A percentile compares a stretch with the other conserved stretches of the same genome.
Conservation (phyloP, 2,113 vertebrate species). For the Gobius niger region DNA sequence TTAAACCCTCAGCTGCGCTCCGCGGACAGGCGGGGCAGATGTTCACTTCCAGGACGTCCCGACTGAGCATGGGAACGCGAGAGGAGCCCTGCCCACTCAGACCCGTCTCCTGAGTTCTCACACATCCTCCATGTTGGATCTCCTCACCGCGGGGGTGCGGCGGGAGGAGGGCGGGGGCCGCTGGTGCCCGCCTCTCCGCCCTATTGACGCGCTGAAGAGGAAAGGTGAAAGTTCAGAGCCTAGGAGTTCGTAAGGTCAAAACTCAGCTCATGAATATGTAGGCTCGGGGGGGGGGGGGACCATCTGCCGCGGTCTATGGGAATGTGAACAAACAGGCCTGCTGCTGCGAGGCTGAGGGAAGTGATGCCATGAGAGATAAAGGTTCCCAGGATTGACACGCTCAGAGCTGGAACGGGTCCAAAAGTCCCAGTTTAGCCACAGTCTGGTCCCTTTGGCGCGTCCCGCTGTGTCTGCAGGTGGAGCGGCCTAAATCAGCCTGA, state of each 20-base stretch:
- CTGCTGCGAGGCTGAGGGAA: conserved; percentile 37
- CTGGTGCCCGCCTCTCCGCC: conserved; percentile 40
- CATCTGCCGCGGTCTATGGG: conserved; percentile 67
- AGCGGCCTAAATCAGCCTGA: not conserved
- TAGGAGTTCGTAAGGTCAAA: conserved; percentile 61
- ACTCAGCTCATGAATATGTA: conserved; percentile 74
- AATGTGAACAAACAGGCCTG: conserved; percentile 59
- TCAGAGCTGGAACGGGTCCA: not conserved
- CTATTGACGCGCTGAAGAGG: conserved; percentile 64
- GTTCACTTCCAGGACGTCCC: conserved; percentile 50
- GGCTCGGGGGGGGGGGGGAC: conserved; percentile 40
- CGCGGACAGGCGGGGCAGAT: conserved; percentile 58
- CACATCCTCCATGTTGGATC: conserved; percentile 47
- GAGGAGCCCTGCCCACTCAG: conserved; percentile 32
- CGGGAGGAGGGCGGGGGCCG: conserved; percentile 46
- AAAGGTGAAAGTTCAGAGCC: conserved; percentile 68
- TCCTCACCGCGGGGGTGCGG: conserved; percentile 36
- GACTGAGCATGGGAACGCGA: conserved; percentile 62
- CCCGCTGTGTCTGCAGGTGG: conserved; percentile 33
- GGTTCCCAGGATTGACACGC: conserved; percentile 51
- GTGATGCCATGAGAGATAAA: conserved; percentile 54
- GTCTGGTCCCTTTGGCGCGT: not conserved
- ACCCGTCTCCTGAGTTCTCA: conserved; percentile 39
- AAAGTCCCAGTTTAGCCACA: not conserved
- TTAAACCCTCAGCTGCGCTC: conserved; percentile 14